Evolutionary conservation across 2,888 invertebrate genomes (phyloP), one percentile per base, ranked within the genome.

Genomic region (Nymphalis polychloros): DNA sequence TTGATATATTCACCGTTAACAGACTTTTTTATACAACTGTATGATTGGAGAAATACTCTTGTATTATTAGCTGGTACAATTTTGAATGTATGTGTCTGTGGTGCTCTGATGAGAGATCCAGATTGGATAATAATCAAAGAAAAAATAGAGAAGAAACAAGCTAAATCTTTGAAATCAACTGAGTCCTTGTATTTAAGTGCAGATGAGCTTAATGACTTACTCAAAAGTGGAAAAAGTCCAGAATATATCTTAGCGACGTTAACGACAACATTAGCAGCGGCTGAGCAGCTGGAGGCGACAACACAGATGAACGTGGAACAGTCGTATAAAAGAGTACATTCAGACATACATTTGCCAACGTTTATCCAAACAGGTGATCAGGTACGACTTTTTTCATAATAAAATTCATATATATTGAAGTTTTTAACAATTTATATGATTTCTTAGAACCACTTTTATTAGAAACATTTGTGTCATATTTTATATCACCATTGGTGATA

Each of bases 1-100:
- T 95, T 97, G 78, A 88, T 97, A n/a, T 97, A 97, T 85, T 96
- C 97, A 1, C 97, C 97, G 0, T 90, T 97, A 83, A 97, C 97
- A 0, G 94, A 96, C 67, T 95, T 93, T 82, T 94, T 96, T 71
- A 93, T 97, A 66, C 91, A 94, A 69, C 89, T 94, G 63, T 97
- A 94, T 81, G 96, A 95, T 60, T 97, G 97, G 97, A 94, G 97
- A 67, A 96, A 96, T 52, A 95, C 97, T 17, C 94, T 96, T 6
- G 86, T 97, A 1, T 89, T 97, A 55, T 84, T 97, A 59, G 96
- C 96, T 7, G 97, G 97, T 47, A 96, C 96, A 4, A 95, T 98
- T 82, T 92, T 97, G 63, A 96, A 97, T 83, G 95, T 97, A 90
- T 96, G 97, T 80, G 96, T 97, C 1, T 97, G 97, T 84, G 98